These are phyloP conservation scores for Amazonetta brasiliensis DNA, from an alignment of 2,797 vertebrate genomes.

Conservation along the genomic window DNA sequence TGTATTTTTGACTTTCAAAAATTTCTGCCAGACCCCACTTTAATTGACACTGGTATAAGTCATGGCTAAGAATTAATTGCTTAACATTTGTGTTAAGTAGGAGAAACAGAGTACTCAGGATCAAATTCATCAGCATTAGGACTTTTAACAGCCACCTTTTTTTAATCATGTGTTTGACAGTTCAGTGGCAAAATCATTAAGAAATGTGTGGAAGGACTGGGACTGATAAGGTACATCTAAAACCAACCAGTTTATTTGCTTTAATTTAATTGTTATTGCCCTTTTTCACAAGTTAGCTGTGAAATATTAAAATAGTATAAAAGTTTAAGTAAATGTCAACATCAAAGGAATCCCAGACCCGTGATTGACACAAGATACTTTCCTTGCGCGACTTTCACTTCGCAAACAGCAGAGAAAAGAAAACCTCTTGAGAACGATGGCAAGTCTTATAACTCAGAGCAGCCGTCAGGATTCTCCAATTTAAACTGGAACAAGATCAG, in stretches of 20 bases:
- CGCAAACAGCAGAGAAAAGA: slow-evolving; percentile 15
- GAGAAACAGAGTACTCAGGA: not conserved
- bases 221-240: slow-evolving; percentile 27
- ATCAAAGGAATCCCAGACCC: slow-evolving; percentile 29
- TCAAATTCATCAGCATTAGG: not conserved
- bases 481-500: slow-evolving; percentile 17
- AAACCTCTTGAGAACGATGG: slow-evolving; percentile 30
- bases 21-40: not conserved
- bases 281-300: slow-evolving; percentile 22
- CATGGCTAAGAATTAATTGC: slow-evolving; percentile 3
- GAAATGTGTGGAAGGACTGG: not conserved
- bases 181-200: not conserved
- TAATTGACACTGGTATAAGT: not conserved
- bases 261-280: slow-evolving; percentile 53
- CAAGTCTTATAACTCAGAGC: slow-evolving; percentile 24
- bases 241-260: slow-evolving; percentile 28
- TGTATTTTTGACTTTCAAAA: not conserved
- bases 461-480: slow-evolving; percentile 24
- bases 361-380: slow-evolving; percentile 25
- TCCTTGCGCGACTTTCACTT: slow-evolving; percentile 11
- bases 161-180: slow-evolving; percentile 21
- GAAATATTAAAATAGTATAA: slow-evolving; percentile 46
- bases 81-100: not conserved
- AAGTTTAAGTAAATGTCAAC: slow-evolving; percentile 38
- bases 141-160: not conserved